Percentiles rank a stretch among this genome's conserved stretches.
Conservation (phyloP, 2,797 vertebrate genomes). For the Rhynchonycteris naso region DNA sequence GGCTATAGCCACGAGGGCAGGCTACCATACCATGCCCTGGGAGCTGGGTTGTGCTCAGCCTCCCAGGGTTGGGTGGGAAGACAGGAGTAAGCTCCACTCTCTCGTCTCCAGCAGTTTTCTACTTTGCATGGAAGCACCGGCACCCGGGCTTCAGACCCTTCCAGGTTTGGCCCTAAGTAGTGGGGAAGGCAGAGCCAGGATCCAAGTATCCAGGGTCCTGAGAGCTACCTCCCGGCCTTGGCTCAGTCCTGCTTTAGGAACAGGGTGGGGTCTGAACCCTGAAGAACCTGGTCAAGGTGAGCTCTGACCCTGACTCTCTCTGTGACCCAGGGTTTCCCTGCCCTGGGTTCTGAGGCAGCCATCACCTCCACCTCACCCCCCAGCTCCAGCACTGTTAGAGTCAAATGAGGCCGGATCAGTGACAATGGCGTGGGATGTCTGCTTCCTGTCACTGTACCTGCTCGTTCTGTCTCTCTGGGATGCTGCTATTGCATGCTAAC, state of each 20-base stretch:
- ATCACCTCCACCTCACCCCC: not conserved
- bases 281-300: not conserved
- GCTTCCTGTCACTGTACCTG: conserved; percentile 51
- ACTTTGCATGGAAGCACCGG: not conserved
- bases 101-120: not conserved
- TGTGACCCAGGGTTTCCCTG: conserved; percentile 6
- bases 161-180: not conserved
- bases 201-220: not conserved
- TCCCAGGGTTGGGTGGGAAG: not conserved
- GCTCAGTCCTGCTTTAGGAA: not conserved
- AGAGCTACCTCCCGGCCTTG: not conserved
- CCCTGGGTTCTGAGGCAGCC: not conserved
- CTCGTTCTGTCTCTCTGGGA: conserved; percentile 12
- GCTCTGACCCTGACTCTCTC: not conserved
- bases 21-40: not conserved
- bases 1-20: not conserved
- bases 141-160: not conserved
- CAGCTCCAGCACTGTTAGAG: not conserved
- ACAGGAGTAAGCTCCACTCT: not conserved
- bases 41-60: not conserved
- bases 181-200: not conserved
- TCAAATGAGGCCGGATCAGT: conserved; percentile 48
- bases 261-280: not conserved
- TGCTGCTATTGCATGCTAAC: conserved; percentile 4
- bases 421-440: not conserved